Base-by-base conservation (phyloP, 2,113 vertebrate species). In the Xiphophorus couchianus region DNA sequence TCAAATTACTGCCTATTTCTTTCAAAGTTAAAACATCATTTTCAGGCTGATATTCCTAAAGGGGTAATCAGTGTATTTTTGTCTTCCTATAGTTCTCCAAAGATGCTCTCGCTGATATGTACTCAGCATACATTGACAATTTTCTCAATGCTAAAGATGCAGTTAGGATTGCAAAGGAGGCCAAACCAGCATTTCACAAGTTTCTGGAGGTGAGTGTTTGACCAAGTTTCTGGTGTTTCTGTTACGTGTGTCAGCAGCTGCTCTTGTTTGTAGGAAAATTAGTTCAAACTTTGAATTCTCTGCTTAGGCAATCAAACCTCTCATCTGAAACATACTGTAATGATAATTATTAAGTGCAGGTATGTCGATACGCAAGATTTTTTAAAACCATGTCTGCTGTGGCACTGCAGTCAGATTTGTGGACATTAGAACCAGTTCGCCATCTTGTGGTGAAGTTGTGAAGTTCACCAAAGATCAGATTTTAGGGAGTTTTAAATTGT, bases 71-170 rank as follows among this genome's bases (percentile, higher is more conserved):
- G 22, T 29, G 2, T 35, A 61, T 12, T 1, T 74, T 37, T 3
- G 44, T 64, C 27, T 48, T 78, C 42, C 31, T 79, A 14, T 89
- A 99, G 98, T 99, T 99, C 91, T 98, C 98, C 89, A 99, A 97
- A 93, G 98, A 99, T 0, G 90, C 97, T 84, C 92, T 99, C 27
- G 98, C 97, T 69, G 97, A 96, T 80, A 98, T 97, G 92, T 99
- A 99, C 84, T 99, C 98, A 0, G 98, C 98, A 19, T 99, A 99
- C 91, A 98, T 99, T 0, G 98, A 99, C 86, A 99, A 99, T 89
- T 99, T 99, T 76, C 96, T 99, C 91, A 99, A 97, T 0, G 98
- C 98, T 89, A 99, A 97, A 95, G 98, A 99, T 2, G 98, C 98
- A 0, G 97, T 99, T 71, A 95, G 98, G 86, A 95, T 98, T 0